These are phyloP conservation scores for Caloenas nicobarica DNA, from an alignment of 2,113 vertebrate species.

Conservation along the genomic window DNA sequence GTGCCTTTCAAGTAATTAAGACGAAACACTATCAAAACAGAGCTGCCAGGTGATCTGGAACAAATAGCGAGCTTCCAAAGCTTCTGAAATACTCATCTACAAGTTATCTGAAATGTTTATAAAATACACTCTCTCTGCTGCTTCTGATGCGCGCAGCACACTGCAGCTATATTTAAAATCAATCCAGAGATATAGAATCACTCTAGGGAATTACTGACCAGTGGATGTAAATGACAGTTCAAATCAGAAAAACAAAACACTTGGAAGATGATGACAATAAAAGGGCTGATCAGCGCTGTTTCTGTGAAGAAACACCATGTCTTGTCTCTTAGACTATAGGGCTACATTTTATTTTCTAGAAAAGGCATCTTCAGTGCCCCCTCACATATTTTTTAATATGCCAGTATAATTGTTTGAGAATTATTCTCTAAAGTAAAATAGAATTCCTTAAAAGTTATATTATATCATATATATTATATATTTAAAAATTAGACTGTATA, in stretches of 20 bases:
- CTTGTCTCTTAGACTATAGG: neutral
- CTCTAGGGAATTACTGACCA: conserved; percentile 9
- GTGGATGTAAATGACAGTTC: neutral
- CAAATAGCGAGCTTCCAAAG: neutral
- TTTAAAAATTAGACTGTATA: neutral
- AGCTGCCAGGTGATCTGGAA: neutral
- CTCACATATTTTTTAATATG: neutral
- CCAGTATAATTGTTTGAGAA: neutral
- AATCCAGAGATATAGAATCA: neutral
- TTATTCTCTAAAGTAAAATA: neutral
- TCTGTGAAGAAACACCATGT: neutral
- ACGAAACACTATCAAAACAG: neutral
- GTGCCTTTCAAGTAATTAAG: neutral
- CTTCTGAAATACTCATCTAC: neutral
- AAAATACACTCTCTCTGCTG: neutral
- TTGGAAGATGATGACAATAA: neutral
- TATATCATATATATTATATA: no score
- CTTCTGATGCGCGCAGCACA: neutral
- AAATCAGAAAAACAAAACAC: neutral
- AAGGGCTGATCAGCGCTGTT: neutral
- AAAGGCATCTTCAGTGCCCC: neutral
- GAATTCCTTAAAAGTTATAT: neutral
- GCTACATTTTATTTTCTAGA: neutral
- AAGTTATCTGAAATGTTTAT: neutral
- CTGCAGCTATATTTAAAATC: neutral